Conservation (phyloP, 2,113 vertebrate genomes). For the Danio rerio region DNA sequence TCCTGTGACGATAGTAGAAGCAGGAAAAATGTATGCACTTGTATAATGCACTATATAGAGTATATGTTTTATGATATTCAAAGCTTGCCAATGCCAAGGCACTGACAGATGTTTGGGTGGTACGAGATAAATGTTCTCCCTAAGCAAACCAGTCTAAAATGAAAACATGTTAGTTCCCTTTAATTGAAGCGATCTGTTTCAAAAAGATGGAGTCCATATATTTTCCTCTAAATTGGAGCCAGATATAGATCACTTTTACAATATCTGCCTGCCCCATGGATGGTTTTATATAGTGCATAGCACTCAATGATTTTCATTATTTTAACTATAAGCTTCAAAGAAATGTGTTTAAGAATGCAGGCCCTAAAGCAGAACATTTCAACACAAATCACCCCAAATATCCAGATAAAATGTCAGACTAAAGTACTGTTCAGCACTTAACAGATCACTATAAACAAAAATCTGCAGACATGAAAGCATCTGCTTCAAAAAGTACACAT, state of each 20-base stretch:
- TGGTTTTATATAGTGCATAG: neutral
- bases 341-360: neutral
- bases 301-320: neutral
- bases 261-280: neutral
- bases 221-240: neutral
- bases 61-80: neutral
- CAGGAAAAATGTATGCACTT: too few relatives aligned
- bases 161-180: neutral
- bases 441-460: neutral
- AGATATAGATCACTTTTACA: neutral
- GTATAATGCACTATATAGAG: too few relatives aligned
- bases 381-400: neutral
- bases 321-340: neutral
- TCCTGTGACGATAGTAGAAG: too few relatives aligned
- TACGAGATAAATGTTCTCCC: neutral
- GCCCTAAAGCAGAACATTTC: neutral
- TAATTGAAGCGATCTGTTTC: neutral
- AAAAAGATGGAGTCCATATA: neutral
- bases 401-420: neutral
- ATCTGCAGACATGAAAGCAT: neutral
- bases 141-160: neutral
- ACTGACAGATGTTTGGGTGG: neutral
- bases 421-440: neutral
- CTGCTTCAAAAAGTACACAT: neutral
- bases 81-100: neutral